Percentiles rank a stretch among this genome's conserved stretches.
Conservation (phyloP, 92 coral and sea anemone species). For the Palythoa grandiflora region DNA sequence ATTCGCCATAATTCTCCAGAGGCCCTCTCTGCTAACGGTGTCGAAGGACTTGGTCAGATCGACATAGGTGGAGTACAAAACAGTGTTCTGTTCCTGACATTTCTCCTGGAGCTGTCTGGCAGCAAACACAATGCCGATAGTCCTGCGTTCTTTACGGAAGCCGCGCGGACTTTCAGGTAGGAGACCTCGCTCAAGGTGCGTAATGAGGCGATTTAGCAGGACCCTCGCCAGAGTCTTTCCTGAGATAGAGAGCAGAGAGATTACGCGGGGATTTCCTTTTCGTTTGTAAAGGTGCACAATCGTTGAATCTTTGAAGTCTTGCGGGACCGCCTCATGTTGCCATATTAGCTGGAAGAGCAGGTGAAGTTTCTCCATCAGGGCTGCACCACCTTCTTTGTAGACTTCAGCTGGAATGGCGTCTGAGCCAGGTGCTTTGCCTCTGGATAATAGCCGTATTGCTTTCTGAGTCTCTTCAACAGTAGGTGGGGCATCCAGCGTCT, state of each 20-base stretch:
- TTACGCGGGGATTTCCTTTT: slow-evolving; percentile 32
- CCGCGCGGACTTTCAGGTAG: no score
- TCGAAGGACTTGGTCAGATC: no score
- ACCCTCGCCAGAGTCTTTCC: slow-evolving; percentile 54
- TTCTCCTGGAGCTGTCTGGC: neutral
- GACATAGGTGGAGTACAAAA: no score
- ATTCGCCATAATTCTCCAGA: neutral
- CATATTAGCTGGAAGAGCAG: slow-evolving; percentile 32
- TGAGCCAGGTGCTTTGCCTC: slow-evolving; percentile 50
- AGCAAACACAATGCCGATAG: slow-evolving; percentile 53
- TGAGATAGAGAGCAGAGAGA: slow-evolving; percentile 52
- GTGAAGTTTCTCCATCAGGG: slow-evolving; percentile 38
- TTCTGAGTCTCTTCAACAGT: slow-evolving; percentile 26
- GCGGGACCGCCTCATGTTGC: no score
- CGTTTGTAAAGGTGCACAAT: slow-evolving; percentile 41
- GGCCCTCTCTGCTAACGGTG: neutral
- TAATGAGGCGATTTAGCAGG: no score
- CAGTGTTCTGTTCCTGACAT: no score
- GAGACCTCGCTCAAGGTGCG: slow-evolving; percentile 31
- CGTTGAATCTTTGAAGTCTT: neutral
- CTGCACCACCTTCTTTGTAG: slow-evolving; percentile 36
- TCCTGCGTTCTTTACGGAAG: slow-evolving; percentile 32
- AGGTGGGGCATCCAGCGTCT: slow-evolving; percentile 28
- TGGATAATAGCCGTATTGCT: slow-evolving; percentile 43
- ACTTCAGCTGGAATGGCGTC: slow-evolving; percentile 2